Conservation (phyloP, 2,113 vertebrate genomes). For the Eidolon helvum region DNA sequence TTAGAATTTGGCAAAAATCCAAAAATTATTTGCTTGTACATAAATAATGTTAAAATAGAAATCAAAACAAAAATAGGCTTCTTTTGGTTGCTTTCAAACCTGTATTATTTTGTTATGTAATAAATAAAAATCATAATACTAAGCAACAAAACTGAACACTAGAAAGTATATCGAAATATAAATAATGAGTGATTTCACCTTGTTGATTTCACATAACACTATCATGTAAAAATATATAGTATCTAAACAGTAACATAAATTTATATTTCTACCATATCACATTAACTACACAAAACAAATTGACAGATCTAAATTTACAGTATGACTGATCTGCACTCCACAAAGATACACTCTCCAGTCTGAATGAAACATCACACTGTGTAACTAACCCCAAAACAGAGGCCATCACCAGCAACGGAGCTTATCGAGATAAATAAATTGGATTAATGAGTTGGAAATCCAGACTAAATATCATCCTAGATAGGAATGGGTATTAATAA, state of each 20-base stretch:
- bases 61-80: not conserved
- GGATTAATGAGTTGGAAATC: not conserved
- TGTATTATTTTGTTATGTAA: not conserved
- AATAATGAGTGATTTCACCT: not conserved
- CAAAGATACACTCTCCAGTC: not conserved
- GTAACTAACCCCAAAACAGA: not conserved
- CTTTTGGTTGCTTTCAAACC: not conserved
- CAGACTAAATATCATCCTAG: not conserved
- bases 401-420: not conserved
- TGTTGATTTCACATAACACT: not conserved
- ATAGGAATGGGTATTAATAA: not conserved
- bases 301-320: not conserved
- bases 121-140: not conserved
- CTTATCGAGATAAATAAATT: not conserved
- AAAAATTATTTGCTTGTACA: not conserved
- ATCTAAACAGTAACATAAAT: not conserved
- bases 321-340: not conserved
- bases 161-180: not conserved
- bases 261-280: not conserved
- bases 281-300: not conserved
- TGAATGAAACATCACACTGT: not conserved
- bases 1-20: not conserved
- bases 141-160: not conserved
- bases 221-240: not conserved
- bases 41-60: not conserved